A percentile compares a stretch with the other conserved stretches of the same genome.
phyloP scores from a whole-genome alignment of 2,888 invertebrate genomes.

The Drosophila quinaria region DNA sequence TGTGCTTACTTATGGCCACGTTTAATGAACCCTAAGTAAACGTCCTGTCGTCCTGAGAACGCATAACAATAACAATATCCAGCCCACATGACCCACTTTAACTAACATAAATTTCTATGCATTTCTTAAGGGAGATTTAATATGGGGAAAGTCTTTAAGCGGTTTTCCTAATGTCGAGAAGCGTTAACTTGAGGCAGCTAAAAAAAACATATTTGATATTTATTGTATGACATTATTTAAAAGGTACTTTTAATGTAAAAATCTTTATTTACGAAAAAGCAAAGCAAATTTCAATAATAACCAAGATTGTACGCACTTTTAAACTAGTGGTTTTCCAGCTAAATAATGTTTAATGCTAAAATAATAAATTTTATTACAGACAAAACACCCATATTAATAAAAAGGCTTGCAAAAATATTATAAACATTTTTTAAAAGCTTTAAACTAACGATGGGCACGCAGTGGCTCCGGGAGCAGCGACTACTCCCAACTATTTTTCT shows the following conservation, averaged over 20 bases:
- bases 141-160: slow-evolving; percentile 6
- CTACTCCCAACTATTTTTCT: no score
- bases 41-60: slow-evolving; percentile 13
- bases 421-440: no score
- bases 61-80: slow-evolving; percentile 38
- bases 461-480: no score
- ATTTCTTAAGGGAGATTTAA: not conserved
- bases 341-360: no score
- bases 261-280: no score
- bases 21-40: slow-evolving; percentile 67
- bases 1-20: slow-evolving; percentile 46
- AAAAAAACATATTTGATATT: not conserved
- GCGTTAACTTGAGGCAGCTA: not conserved
- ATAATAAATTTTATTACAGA: not conserved
- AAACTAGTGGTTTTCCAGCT: no score
- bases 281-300: not conserved
- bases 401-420: not conserved
- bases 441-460: no score
- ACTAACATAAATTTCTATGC: slow-evolving; percentile 50
- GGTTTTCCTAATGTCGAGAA: not conserved
- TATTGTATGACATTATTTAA: slow-evolving; percentile 2
- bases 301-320: not conserved
- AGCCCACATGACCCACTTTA: slow-evolving; percentile 68
- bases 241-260: not conserved
- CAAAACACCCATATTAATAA: not conserved